phyloP scores from a whole-genome alignment of 2,888 invertebrate species.

The Pelosia muscerda region DNA sequence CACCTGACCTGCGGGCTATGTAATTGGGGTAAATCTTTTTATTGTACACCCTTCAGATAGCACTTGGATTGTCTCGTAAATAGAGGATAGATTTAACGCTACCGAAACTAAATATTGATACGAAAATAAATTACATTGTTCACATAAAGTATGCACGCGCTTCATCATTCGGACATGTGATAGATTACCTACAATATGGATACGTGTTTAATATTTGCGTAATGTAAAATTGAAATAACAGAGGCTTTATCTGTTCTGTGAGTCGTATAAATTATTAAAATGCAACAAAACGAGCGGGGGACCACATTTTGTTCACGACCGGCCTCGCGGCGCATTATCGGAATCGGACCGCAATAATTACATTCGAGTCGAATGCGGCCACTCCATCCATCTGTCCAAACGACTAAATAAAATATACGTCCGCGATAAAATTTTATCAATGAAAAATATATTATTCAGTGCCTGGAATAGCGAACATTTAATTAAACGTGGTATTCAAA shows the following conservation, averaged over 20 bases:
- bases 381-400: conserved; percentile 77
- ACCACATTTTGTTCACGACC: conserved; percentile 78
- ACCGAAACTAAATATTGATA: conserved; percentile 26
- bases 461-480: conserved; percentile 61
- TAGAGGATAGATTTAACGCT: conserved; percentile 31
- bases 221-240: conserved; percentile 69
- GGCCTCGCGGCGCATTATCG: conserved; percentile 83
- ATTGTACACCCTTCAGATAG: conserved; percentile 58
- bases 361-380: conserved; percentile 80
- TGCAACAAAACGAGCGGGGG: conserved; percentile 78
- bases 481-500: conserved; percentile 67
- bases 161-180: conserved; percentile 53
- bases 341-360: conserved; percentile 85
- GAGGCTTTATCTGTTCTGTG: conserved; percentile 76
- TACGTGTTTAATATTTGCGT: conserved; percentile 49
- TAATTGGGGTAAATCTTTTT: conserved; percentile 82
- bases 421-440: conserved; percentile 75
- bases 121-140: conserved; percentile 31
- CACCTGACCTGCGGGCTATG: conserved; percentile 69
- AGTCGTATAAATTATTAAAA: conserved; percentile 82
- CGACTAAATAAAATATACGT: conserved; percentile 74
- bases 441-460: conserved; percentile 69
- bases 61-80: conserved; percentile 47
- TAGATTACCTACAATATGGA: conserved; percentile 54
- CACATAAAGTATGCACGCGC: conserved; percentile 41